Percentiles rank a stretch among this genome's conserved stretches.
Conservation (phyloP, 2,888 invertebrate species). For the Disparrhopalites patrizii region DNA sequence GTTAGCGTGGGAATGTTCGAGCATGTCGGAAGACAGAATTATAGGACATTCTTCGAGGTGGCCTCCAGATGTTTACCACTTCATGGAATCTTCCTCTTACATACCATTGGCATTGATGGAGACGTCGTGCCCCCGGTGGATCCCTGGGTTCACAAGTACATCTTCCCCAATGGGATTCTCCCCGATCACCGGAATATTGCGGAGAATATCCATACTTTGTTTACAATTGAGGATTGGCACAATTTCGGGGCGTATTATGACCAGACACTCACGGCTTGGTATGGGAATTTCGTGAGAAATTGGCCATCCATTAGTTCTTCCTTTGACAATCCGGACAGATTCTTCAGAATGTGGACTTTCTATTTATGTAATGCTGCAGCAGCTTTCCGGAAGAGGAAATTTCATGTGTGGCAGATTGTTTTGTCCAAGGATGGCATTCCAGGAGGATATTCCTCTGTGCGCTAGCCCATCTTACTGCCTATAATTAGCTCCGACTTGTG, state of each 20-base stretch:
- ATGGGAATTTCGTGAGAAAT: background rate
- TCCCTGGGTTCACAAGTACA: conserved; percentile 15
- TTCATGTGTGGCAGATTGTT: conserved; percentile 38
- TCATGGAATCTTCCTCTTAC: conserved; percentile 22
- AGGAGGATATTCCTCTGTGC: conserved; percentile 40
- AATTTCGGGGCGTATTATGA: conserved; percentile 16
- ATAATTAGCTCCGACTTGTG: too few relatives aligned
- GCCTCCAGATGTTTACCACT: conserved; percentile 6
- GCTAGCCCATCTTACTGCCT: too few relatives aligned
- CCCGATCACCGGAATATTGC: conserved; percentile 9
- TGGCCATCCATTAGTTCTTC: too few relatives aligned
- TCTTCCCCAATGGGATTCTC: conserved; percentile 19
- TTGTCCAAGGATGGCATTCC: conserved; percentile 39
- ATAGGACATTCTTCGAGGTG: conserved; percentile 15
- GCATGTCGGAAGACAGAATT: conserved; percentile 23
- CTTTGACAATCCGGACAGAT: too few relatives aligned
- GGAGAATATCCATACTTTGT: background rate
- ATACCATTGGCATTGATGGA: conserved; percentile 15
- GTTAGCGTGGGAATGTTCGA: conserved; percentile 27
- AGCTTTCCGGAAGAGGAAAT: conserved; percentile 32
- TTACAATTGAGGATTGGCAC: conserved; percentile 23
- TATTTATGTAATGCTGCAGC: conserved; percentile 25
- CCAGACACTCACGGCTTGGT: conserved; percentile 14
- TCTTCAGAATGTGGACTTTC: too few relatives aligned
- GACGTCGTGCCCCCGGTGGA: conserved; percentile 10